Conservation (phyloP, 37 sponge, comb jelly and placozoan genomes). For the Geodia barretti region DNA sequence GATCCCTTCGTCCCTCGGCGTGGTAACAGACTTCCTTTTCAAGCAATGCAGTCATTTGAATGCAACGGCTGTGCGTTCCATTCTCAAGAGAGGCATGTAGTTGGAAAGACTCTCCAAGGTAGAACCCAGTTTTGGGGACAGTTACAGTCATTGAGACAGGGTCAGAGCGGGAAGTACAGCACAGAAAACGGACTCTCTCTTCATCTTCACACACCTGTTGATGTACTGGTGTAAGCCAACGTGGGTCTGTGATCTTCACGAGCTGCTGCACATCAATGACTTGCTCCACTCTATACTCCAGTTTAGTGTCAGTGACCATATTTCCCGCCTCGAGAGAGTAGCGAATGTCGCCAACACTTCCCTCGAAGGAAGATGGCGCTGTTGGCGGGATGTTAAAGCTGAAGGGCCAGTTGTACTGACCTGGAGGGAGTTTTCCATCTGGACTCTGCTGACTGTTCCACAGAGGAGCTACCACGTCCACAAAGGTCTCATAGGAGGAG, state of each 20-base stretch:
- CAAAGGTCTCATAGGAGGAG: slow-evolving; percentile 24
- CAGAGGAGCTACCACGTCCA: slow-evolving; percentile 8
- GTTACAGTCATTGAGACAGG: slow-evolving; percentile 51
- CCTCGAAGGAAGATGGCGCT: slow-evolving; percentile 24
- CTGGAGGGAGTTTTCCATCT: slow-evolving; percentile 24
- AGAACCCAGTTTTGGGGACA: slow-evolving; percentile 59
- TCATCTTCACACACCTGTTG: slow-evolving; percentile 31
- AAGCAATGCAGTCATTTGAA: slow-evolving; percentile 30
- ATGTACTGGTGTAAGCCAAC: slow-evolving; percentile 1
- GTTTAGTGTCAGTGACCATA: slow-evolving; percentile 48
- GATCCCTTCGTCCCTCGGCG: slow-evolving; percentile 23
- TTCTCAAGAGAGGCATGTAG: slow-evolving; percentile 49
- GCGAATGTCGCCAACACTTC: slow-evolving; percentile 48
- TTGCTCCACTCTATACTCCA: slow-evolving; percentile 4
- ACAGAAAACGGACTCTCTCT: slow-evolving; percentile 67
- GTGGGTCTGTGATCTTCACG: slow-evolving; percentile 51
- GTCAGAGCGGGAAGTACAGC: slow-evolving; percentile 76
- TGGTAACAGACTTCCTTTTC: slow-evolving; percentile 17
- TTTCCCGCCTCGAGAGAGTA: slow-evolving; percentile 54
- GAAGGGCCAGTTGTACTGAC: slow-evolving; percentile 48
- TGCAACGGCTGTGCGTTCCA: slow-evolving; percentile 25
- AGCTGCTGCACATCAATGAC: slow-evolving; percentile 43
- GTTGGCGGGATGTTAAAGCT: slow-evolving; percentile 26
- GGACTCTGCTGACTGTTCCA: slow-evolving; percentile 28
- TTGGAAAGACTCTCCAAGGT: slow-evolving; percentile 51